Evolutionary conservation across 2,888 invertebrate genomes (phyloP).

Genomic region (Heliconius charithonia): DNA sequence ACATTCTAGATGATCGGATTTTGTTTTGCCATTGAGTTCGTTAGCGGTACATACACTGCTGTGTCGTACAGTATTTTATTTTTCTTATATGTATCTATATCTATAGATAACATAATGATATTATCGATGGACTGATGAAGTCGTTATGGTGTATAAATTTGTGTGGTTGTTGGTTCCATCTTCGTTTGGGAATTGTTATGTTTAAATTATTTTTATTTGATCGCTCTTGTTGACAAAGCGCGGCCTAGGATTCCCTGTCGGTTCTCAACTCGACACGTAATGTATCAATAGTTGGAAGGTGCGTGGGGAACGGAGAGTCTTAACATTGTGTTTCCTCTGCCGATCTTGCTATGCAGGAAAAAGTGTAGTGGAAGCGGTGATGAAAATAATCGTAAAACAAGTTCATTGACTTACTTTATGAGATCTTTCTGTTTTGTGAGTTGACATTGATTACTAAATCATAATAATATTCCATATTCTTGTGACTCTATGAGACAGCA

Average conservation of each 20-base stretch:
- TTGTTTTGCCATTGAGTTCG: constrained; percentile 30
- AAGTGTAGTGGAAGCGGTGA: too few species aligned
- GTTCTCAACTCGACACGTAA: neutral
- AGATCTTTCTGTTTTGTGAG: too few species aligned
- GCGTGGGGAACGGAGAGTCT: neutral
- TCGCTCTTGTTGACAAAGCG: neutral
- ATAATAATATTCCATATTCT: too few species aligned
- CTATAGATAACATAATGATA: too few species aligned
- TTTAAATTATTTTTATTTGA: neutral
- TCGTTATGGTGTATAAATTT: too few species aligned
- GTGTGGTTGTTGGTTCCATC: neutral
- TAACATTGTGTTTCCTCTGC: neutral
- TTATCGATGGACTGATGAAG: too few species aligned
- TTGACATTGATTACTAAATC: too few species aligned
- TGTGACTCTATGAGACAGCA: too few species aligned
- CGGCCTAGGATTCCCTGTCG: neutral
- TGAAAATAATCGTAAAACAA: too few species aligned
- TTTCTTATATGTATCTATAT: neutral
- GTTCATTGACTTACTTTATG: too few species aligned
- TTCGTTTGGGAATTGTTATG: neutral
- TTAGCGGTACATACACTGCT: neutral
- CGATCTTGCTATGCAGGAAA: too few species aligned
- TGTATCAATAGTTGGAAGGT: neutral
- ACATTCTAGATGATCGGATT: constrained; percentile 44
- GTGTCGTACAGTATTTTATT: neutral